Conservation (phyloP, 2,797 vertebrate genomes). For the Rhynchotus rufescens region DNA sequence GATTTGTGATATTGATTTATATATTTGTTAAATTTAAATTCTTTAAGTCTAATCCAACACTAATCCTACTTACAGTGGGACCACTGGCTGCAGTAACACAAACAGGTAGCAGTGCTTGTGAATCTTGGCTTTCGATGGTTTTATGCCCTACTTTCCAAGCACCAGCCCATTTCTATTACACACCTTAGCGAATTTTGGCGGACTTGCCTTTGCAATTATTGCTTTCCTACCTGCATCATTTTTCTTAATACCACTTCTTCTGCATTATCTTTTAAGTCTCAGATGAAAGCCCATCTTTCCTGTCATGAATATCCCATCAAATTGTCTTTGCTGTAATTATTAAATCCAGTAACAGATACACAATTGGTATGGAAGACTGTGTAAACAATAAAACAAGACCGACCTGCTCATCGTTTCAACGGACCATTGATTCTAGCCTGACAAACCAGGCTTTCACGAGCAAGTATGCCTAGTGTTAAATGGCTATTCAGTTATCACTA, state of each 20-base stretch:
- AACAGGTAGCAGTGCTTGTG: not conserved
- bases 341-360: not conserved
- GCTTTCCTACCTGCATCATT: not conserved
- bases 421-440: conserved; percentile 37
- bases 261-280: not conserved
- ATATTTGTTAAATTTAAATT: not conserved
- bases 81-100: not conserved
- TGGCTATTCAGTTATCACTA: not conserved
- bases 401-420: not conserved
- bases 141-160: not conserved
- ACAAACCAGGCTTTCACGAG: conserved; percentile 10
- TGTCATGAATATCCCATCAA: not conserved
- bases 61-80: not conserved
- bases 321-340: not conserved
- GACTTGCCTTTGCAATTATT: not conserved
- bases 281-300: not conserved
- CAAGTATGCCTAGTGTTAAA: not conserved
- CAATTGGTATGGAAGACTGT: not conserved
- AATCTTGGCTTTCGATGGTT: not conserved
- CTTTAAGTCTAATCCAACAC: not conserved
- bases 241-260: not conserved
- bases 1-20: not conserved
- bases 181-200: not conserved
- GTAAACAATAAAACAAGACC: conserved; percentile 15
- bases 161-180: not conserved